Evolutionary conservation across 2,888 invertebrate species (phyloP).

Genomic region (Drosophila algonquin): DNA sequence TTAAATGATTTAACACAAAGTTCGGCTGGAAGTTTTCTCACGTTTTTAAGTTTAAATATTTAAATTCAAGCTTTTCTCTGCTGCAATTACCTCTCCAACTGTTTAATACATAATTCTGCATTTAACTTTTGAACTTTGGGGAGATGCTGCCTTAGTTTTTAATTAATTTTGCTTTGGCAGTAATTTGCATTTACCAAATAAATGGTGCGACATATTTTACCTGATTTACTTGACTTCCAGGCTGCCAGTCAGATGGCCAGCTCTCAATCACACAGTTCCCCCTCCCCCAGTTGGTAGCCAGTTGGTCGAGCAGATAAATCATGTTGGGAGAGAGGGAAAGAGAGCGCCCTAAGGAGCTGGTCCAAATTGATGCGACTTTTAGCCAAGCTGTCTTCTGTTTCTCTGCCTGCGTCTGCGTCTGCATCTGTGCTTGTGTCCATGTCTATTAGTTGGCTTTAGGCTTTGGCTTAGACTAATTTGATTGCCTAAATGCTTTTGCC

Average conservation of each 20-base stretch:
- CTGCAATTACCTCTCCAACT: conserved; percentile 2
- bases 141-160: conserved; percentile 13
- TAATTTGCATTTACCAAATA: conserved; percentile 37
- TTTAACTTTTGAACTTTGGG: neutral
- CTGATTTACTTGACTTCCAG: conserved; percentile 15
- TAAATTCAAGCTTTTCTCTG: neutral
- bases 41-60: neutral
- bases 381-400: conserved; percentile 10
- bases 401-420: neutral
- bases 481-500: conserved; percentile 36
- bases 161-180: conserved; percentile 36
- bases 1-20: neutral
- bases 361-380: conserved; percentile 18
- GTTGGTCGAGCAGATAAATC: conserved; percentile 26
- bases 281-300: neutral
- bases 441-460: conserved; percentile 45
- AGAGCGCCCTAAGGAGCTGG: conserved; percentile 6
- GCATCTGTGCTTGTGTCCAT: conserved; percentile 7
- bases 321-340: neutral
- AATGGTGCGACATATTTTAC: conserved; percentile 36
- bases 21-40: neutral
- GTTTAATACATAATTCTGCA: neutral
- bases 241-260: neutral
- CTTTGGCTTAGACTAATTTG: conserved; percentile 41
- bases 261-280: conserved; percentile 21